Percentiles rank a stretch among this genome's conserved stretches.
Evolutionary conservation across 2,797 vertebrate genomes (phyloP).

Genomic region (Peromyscus attwateri): DNA sequence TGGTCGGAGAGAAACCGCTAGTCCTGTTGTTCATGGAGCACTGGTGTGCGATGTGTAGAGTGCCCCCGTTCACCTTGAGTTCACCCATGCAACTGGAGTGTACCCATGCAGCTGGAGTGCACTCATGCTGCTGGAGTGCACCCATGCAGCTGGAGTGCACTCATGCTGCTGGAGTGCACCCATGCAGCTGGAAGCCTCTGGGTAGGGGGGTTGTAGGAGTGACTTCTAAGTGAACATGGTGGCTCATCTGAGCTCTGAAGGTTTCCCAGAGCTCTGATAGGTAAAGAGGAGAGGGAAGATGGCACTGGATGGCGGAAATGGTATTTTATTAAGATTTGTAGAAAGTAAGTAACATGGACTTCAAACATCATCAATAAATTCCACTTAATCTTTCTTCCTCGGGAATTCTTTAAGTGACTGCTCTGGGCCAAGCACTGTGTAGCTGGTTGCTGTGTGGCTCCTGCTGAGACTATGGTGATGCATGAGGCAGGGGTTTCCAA

Average conservation of each 20-base stretch:
- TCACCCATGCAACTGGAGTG: too few species aligned
- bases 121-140: too few species aligned
- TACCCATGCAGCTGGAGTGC: too few species aligned
- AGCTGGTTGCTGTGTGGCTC: neutral
- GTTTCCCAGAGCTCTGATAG: neutral
- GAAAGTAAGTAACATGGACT: neutral
- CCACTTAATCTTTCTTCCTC: too few species aligned
- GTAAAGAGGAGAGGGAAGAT: neutral
- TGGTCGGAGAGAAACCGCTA: neutral
- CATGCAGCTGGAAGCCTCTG: neutral
- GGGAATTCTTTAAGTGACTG: too few species aligned
- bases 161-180: too few species aligned
- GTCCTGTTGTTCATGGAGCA: neutral
- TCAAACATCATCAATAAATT: neutral
- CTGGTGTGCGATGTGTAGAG: fast-evolving
- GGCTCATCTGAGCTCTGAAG: neutral
- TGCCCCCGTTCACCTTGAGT: too few species aligned
- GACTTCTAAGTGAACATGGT: neutral
- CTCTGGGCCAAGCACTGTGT: fast-evolving
- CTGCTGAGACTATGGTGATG: neutral
- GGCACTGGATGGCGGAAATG: too few species aligned
- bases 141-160: too few species aligned
- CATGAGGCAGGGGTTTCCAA: neutral
- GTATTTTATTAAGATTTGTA: neutral
- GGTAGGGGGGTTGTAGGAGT: neutral